Percentiles rank a stretch among this genome's conserved stretches.
These are phyloP conservation scores for Arrhamphus sclerolepis DNA, from an alignment of 2,797 vertebrate species.

Conservation along the genomic window DNA sequence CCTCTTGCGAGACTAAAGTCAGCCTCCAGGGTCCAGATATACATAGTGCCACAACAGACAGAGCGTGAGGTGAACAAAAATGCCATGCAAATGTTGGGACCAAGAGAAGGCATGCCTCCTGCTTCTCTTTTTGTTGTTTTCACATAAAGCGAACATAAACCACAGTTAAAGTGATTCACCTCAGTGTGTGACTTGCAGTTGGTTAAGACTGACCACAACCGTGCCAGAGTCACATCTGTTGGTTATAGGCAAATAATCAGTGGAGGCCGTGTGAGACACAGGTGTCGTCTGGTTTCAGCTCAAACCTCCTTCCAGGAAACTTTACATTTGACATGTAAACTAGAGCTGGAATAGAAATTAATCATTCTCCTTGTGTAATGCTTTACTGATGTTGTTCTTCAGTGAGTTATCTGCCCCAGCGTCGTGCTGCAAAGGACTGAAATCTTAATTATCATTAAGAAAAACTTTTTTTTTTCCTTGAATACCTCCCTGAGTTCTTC, in stretches of 20 bases:
- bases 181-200: constrained; percentile 45
- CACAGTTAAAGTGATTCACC: constrained; percentile 11
- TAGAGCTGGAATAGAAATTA: no score
- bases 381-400: neutral
- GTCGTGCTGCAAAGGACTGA: no score
- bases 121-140: constrained; percentile 46
- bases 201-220: constrained; percentile 25
- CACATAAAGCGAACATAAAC: constrained; percentile 41
- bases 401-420: no score
- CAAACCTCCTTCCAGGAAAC: neutral
- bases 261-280: constrained; percentile 11
- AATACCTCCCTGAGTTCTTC: no score
- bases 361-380: neutral
- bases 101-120: constrained; percentile 25
- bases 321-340: neutral
- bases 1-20: constrained; percentile 25
- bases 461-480: no score
- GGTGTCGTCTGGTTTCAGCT: constrained; percentile 28
- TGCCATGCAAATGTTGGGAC: constrained; percentile 56
- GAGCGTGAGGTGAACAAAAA: constrained; percentile 40
- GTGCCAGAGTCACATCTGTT: constrained; percentile 29
- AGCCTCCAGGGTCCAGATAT: constrained; percentile 27
- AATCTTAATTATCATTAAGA: no score
- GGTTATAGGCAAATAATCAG: constrained; percentile 53
- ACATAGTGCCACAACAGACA: constrained; percentile 20